phyloP scores from a whole-genome alignment of 2,113 vertebrate species.

The Gila orcuttii region DNA sequence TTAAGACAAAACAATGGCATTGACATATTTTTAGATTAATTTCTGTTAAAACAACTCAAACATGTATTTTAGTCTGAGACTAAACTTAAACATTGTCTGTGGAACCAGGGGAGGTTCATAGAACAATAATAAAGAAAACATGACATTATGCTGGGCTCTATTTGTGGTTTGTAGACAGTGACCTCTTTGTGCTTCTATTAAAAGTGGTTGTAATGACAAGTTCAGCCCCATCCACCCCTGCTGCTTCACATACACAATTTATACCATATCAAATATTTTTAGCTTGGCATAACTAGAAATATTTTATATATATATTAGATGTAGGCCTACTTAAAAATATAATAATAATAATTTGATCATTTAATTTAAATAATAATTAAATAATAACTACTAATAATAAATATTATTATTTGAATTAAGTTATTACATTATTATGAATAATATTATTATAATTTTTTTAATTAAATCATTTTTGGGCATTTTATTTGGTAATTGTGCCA shows the following conservation, averaged over 20 bases:
- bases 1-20: too few relatives aligned
- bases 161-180: constrained; percentile 80
- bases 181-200: constrained; percentile 79
- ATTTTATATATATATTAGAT: too few relatives aligned
- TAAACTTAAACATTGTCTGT: too few relatives aligned
- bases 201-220: constrained; percentile 70
- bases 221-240: constrained; percentile 71
- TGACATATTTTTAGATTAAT: too few relatives aligned
- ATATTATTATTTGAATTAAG: background rate
- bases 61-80: too few relatives aligned
- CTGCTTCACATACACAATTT: constrained; percentile 80
- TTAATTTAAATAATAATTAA: background rate
- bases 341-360: background rate
- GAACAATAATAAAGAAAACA: background rate
- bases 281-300: too few relatives aligned
- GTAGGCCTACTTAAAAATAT: too few relatives aligned
- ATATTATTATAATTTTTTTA: background rate
- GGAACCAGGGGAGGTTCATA: too few relatives aligned
- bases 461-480: background rate
- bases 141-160: constrained; percentile 59
- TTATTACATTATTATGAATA: background rate
- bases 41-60: too few relatives aligned
- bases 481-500: background rate
- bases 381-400: too few relatives aligned
- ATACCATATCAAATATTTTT: too few relatives aligned